Conservation (phyloP, 35 echinoderm and acorn worm genomes). For the Anneissia japonica region DNA sequence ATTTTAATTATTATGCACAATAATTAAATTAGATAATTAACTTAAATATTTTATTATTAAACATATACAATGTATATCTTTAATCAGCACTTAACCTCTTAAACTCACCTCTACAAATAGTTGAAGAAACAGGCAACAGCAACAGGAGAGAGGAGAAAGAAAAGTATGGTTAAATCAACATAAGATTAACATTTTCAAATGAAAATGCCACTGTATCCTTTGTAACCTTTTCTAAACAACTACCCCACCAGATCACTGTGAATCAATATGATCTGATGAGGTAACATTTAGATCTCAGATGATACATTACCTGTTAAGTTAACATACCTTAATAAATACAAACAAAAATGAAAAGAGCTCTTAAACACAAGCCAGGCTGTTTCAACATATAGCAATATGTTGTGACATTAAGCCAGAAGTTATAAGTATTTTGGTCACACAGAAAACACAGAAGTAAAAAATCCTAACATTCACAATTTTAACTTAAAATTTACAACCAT, state of each 20-base stretch:
- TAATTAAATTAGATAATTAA: no score
- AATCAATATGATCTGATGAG: background rate
- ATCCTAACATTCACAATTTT: no score
- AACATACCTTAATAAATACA: background rate
- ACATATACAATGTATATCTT: background rate
- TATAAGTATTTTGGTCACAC: background rate
- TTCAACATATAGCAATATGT: background rate
- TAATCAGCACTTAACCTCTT: background rate
- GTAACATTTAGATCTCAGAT: background rate
- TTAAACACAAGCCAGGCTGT: background rate
- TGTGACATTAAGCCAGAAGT: no score
- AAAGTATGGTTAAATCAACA: background rate
- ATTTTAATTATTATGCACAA: no score
- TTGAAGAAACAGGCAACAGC: background rate
- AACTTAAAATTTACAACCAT: no score
- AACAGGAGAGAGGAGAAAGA: background rate
- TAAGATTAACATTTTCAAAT: background rate
- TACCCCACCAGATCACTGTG: background rate
- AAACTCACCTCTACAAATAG: background rate
- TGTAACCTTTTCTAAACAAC: background rate
- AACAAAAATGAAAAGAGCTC: background rate
- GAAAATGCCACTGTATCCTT: background rate
- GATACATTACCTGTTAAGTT: background rate
- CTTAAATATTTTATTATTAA: no score
- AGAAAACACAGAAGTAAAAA: background rate